Percentiles rank a stretch among this genome's conserved stretches.
Evolutionary conservation across 2,113 vertebrate genomes (phyloP).

Genomic region (Lasiurus borealis): DNA sequence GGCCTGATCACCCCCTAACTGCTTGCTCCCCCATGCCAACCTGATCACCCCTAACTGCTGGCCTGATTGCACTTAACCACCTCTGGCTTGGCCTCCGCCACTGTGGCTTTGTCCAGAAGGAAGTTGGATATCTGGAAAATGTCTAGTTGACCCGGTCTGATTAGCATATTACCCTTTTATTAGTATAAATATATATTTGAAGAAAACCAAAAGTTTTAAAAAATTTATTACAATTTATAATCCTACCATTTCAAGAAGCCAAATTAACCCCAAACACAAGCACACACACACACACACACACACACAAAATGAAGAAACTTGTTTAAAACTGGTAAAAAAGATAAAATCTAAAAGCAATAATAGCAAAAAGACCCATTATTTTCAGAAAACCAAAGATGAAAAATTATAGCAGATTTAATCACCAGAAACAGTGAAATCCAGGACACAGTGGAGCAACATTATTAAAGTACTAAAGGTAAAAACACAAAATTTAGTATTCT

Average conservation of each 20-base stretch:
- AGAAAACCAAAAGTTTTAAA: background rate
- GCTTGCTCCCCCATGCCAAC: too few relatives aligned
- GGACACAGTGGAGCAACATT: background rate
- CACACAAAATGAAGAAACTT: background rate
- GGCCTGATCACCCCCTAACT: too few relatives aligned
- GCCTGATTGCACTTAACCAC: too few relatives aligned
- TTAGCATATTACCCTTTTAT: too few relatives aligned
- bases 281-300: background rate
- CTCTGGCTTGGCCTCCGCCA: too few relatives aligned
- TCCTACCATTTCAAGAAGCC: background rate
- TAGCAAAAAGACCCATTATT: background rate
- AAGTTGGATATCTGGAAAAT: too few relatives aligned
- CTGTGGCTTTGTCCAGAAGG: too few relatives aligned
- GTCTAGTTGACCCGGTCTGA: too few relatives aligned
- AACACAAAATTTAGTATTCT: background rate
- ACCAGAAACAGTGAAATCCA: background rate
- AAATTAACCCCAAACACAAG: background rate
- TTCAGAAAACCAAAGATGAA: conserved; percentile 29
- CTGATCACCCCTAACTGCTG: too few relatives aligned
- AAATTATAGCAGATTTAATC: background rate
- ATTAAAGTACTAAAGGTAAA: background rate
- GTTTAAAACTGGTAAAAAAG: background rate
- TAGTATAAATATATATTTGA: background rate
- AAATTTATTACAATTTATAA: background rate
- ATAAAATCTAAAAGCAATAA: background rate